Evolutionary conservation across 2,797 vertebrate genomes (phyloP).

Genomic region (Oreortyx pictus): DNA sequence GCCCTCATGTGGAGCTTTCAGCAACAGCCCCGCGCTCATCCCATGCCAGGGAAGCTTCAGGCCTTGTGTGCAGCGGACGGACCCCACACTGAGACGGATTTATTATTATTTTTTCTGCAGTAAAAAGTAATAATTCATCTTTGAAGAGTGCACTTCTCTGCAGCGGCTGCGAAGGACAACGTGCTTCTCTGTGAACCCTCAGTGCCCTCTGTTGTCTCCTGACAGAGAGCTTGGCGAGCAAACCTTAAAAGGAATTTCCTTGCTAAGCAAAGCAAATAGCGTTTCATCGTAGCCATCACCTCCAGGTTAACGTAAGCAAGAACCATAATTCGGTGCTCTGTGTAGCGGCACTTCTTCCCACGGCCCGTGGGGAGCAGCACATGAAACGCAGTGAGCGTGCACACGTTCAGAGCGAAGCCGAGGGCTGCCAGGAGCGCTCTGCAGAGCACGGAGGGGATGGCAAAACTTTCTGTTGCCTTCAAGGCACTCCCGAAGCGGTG

Average conservation of each 20-base stretch:
- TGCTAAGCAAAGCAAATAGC: not conserved
- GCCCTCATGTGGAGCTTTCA: constrained; percentile 9
- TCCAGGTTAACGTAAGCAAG: not conserved
- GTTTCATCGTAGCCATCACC: not conserved
- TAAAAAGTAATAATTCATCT: too few relatives aligned
- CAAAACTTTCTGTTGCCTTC: not conserved
- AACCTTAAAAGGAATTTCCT: not conserved
- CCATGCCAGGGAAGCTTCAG: rapidly evolving
- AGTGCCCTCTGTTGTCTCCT: rapidly evolving
- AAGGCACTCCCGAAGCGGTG: not conserved
- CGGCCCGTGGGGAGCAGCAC: rapidly evolving
- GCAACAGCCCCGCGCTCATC: not conserved
- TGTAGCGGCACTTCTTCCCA: not conserved
- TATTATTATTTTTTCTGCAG: not conserved
- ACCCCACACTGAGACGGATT: rapidly evolving
- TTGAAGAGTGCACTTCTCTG: not conserved
- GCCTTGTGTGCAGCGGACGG: not conserved
- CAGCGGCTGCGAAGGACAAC: rapidly evolving
- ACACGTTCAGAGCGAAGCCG: not conserved
- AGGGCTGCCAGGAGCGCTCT: not conserved
- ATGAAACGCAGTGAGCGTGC: not conserved
- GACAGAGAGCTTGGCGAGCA: rapidly evolving
- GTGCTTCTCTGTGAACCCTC: rapidly evolving
- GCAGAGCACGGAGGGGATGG: not conserved
- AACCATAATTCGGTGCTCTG: rapidly evolving